Percentiles rank a stretch among this genome's conserved stretches.
Evolutionary conservation across 1,140 invertebrate species (phyloP).

Genomic region (Anagrus nilaparvatae): DNA sequence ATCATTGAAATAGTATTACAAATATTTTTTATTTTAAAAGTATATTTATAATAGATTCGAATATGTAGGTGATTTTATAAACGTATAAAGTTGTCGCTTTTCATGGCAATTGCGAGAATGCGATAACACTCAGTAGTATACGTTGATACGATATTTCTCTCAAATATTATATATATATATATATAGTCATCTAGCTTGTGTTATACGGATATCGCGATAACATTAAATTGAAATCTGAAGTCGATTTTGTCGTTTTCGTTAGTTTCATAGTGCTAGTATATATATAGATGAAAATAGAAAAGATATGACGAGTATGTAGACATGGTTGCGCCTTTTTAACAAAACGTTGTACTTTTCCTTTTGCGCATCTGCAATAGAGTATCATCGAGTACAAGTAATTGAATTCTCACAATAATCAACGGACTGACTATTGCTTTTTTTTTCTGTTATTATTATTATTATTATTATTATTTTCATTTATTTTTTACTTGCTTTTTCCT

Average conservation of each 20-base stretch:
- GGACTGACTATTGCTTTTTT: too few relatives aligned
- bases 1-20: too few relatives aligned
- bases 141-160: too few relatives aligned
- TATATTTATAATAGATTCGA: neutral
- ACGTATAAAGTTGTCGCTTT: neutral
- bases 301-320: neutral
- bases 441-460: too few relatives aligned
- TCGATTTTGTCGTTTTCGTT: slow-evolving; percentile 24
- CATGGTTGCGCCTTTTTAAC: too few relatives aligned
- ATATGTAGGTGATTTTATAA: neutral
- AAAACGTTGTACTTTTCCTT: too few relatives aligned
- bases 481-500: too few relatives aligned
- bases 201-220: slow-evolving; percentile 25
- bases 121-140: slow-evolving; percentile 2
- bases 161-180: too few relatives aligned
- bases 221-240: slow-evolving; percentile 39
- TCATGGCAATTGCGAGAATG: slow-evolving; percentile 8
- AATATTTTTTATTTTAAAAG: neutral
- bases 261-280: slow-evolving; percentile 2
- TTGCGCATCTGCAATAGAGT: too few relatives aligned
- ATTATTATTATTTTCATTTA: too few relatives aligned
- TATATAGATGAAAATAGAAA: neutral
- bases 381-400: too few relatives aligned
- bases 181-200: slow-evolving; percentile 2
- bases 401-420: too few relatives aligned